Evolutionary conservation across 2,113 vertebrate species (phyloP).

Genomic region (Pseudois nayaur): DNA sequence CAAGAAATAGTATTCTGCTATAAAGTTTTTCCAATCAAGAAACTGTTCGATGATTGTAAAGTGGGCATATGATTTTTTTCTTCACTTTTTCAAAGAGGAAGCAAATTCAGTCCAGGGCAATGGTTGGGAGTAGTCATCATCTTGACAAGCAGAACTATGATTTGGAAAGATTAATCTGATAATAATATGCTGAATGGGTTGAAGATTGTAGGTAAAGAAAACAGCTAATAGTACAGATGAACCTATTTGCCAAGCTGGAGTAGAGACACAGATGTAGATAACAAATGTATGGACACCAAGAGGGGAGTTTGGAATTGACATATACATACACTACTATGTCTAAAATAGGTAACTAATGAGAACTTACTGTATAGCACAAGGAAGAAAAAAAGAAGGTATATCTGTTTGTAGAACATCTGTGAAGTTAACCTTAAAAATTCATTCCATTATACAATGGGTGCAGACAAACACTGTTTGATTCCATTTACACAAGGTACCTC

Average conservation of each 20-base stretch:
- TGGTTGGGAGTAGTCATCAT: neutral
- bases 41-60: neutral
- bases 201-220: neutral
- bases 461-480: neutral
- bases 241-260: neutral
- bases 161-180: constrained; percentile 15
- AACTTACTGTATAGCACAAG: neutral
- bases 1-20: neutral
- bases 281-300: neutral
- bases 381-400: neutral
- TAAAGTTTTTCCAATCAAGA: neutral
- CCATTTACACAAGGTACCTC: neutral
- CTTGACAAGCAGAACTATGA: neutral
- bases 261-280: neutral
- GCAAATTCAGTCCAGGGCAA: neutral
- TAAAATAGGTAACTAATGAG: neutral
- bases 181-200: neutral
- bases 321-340: neutral
- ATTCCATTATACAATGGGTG: neutral
- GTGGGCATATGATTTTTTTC: neutral
- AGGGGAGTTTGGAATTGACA: neutral
- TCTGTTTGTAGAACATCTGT: neutral
- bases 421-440: neutral
- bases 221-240: neutral
- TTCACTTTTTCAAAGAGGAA: neutral